Evolutionary conservation across 2,888 invertebrate genomes (phyloP).

Genomic region (Sphaerophoria rueppellii): DNA sequence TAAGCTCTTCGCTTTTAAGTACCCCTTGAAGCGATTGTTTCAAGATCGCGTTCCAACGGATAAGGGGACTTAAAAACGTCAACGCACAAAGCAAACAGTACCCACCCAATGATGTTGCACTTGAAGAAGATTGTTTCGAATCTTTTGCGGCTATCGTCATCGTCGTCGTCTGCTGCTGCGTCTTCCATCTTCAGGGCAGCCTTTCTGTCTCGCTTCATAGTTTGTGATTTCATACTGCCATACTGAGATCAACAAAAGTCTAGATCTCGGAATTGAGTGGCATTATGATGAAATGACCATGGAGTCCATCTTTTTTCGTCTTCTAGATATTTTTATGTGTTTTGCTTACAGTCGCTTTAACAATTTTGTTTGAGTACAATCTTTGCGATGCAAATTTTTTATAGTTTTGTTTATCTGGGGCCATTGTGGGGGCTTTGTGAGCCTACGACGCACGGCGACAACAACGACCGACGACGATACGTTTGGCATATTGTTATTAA

Average conservation of each 20-base stretch:
- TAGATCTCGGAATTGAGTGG: slow-evolving; percentile 67
- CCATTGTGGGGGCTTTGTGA: neutral
- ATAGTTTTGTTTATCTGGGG: slow-evolving; percentile 49
- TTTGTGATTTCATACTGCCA: neutral
- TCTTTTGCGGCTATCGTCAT: neutral
- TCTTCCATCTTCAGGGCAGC: neutral
- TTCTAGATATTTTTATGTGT: slow-evolving; percentile 6
- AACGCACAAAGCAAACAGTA: slow-evolving; percentile 68
- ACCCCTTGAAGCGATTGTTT: slow-evolving; percentile 55
- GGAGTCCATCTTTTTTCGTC: slow-evolving; percentile 60
- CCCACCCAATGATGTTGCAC: slow-evolving; percentile 56
- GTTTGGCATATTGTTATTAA: slow-evolving; percentile 63
- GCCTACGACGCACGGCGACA: neutral
- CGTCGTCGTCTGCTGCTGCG: neutral
- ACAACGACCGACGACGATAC: neutral
- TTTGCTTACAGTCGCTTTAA: neutral
- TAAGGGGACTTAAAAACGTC: slow-evolving; percentile 60
- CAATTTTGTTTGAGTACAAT: slow-evolving; percentile 38
- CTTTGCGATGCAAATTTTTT: slow-evolving; percentile 70
- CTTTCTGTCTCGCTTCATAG: neutral
- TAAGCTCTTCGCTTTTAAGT: slow-evolving; percentile 45
- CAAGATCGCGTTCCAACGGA: slow-evolving; percentile 45
- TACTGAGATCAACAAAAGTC: slow-evolving; percentile 49
- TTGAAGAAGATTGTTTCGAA: slow-evolving; percentile 13
- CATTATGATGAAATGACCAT: slow-evolving; percentile 73